Evolutionary conservation across 2,797 vertebrate genomes (phyloP).

Genomic region (Notolabrus celidotus): DNA sequence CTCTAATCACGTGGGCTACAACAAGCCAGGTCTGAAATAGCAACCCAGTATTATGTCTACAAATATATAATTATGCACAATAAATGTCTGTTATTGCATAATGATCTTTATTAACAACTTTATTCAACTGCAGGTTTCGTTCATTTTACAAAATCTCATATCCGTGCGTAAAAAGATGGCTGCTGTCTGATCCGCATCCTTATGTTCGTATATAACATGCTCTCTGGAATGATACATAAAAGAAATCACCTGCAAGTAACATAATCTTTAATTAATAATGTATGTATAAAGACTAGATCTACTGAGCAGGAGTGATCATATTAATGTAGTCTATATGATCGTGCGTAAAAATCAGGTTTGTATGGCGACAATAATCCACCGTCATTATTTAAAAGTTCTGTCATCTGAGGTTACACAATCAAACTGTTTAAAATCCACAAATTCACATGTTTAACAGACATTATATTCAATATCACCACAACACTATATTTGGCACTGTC

Average conservation of each 20-base stretch:
- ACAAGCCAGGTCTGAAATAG: too few species aligned
- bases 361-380: background rate
- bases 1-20: fast-evolving
- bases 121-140: slow-evolving; percentile 14
- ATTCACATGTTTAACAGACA: slow-evolving; percentile 9
- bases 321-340: background rate
- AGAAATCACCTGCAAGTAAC: slow-evolving; percentile 1
- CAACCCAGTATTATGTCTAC: background rate
- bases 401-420: slow-evolving; percentile 9
- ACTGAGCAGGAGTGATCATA: background rate
- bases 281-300: slow-evolving; percentile 12
- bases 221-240: slow-evolving; percentile 18
- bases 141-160: slow-evolving; percentile 41
- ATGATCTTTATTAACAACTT: slow-evolving; percentile 61
- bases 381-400: slow-evolving; percentile 21
- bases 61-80: slow-evolving; percentile 18
- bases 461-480: slow-evolving; percentile 9
- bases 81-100: background rate
- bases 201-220: slow-evolving; percentile 4
- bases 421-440: slow-evolving; percentile 22
- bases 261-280: slow-evolving; percentile 6
- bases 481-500: background rate
- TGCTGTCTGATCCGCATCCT: slow-evolving; percentile 6
- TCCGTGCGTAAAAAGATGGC: slow-evolving; percentile 36
- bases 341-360: background rate